Evolutionary conservation across 1,140 invertebrate species (phyloP).

Genomic region (Leptinotarsa texana): DNA sequence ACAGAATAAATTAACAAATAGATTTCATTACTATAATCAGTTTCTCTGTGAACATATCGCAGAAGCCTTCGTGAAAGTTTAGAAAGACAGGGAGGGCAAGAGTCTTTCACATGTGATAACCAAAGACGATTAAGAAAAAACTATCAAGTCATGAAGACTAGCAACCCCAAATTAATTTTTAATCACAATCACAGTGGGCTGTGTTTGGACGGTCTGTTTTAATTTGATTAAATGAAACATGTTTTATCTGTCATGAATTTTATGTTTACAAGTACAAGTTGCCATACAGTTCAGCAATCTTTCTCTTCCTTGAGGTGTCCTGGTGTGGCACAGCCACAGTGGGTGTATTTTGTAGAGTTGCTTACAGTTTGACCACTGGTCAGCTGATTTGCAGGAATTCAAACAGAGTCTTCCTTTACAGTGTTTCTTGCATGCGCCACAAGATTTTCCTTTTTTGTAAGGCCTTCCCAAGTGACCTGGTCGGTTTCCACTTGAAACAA

Average conservation of each 20-base stretch:
- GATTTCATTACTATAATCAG: too few relatives aligned
- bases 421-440: conserved; percentile 66
- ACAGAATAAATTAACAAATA: too few relatives aligned
- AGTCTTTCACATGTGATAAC: too few relatives aligned
- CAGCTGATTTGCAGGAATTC: conserved; percentile 71
- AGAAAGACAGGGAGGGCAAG: too few relatives aligned
- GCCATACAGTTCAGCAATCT: conserved; percentile 67
- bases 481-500: conserved; percentile 70
- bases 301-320: conserved; percentile 61
- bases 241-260: conserved; percentile 45
- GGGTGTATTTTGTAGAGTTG: conserved; percentile 64
- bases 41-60: too few relatives aligned
- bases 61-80: too few relatives aligned
- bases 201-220: too few relatives aligned
- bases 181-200: too few relatives aligned
- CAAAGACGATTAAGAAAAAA: too few relatives aligned
- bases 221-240: too few relatives aligned
- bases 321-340: conserved; percentile 66
- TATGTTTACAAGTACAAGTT: conserved; percentile 69
- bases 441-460: conserved; percentile 68
- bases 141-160: too few relatives aligned
- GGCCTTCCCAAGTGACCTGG: conserved; percentile 65
- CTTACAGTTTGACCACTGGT: conserved; percentile 74
- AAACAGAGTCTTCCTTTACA: conserved; percentile 73
- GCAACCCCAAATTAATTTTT: too few relatives aligned